Base-by-base conservation (phyloP, 1,140 invertebrate genomes). In the Charaxes varanes region DNA sequence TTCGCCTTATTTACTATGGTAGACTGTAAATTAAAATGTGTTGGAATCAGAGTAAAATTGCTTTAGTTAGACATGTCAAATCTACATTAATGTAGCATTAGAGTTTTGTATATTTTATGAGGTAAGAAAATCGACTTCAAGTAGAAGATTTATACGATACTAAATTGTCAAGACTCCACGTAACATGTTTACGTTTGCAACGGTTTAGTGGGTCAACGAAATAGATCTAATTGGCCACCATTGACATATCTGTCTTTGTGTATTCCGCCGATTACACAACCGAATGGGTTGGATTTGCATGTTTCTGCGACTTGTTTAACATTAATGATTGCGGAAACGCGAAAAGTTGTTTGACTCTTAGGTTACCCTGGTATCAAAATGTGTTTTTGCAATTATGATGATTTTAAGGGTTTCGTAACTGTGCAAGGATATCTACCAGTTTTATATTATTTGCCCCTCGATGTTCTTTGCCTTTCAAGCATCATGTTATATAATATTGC, bases 221-320 rank as follows among this genome's bases (percentile, higher is more conserved):
- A 42, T 18, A 33, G 10, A 13, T 34, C 16, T 34, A 42, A 42
- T 42, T 33, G 40, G 40, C 15, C 10, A 28, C 12, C 31, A 28
- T 13, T 28, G 40, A 34, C 40, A 34, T 26, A 27, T 36, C 34
- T 36, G 23, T 12, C 19, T 26, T 27, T 27, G 23, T 36, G 23
- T 36, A 12, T 12, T 26, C 12, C 27, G 13, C 2, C 13, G 12
- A 7, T 28, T 28, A 7, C 27, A 15, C 27, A 28, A 28, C 13
- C 13, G 24, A 13, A 13, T 27, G 3, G 10, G 10, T 26, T 12
- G 10, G 6, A 12, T 26, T 11, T 23, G 21, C 21, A 23, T 26
- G 23, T 26, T 12, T 1, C 23, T 12, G 13, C 11, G 23, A 26
- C 23, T 10, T 26, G 23, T 26, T 26, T 11, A 26, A 3, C 10